Evolutionary conservation across 1,140 invertebrate species (phyloP), one percentile per base, ranked within the genome.

Genomic region (Eumeta japonica): DNA sequence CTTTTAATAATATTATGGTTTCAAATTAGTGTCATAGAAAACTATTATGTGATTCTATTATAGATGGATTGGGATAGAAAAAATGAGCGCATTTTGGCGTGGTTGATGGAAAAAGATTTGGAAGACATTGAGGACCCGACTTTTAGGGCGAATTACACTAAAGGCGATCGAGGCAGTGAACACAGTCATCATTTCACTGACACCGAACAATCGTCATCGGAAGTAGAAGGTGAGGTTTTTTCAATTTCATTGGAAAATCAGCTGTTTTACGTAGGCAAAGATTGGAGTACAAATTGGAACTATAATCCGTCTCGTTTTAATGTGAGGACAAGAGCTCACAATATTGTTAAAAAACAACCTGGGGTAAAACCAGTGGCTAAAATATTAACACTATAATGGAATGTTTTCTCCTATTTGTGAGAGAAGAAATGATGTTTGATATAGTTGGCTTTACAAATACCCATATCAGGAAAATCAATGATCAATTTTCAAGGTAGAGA

Each of bases 381-480:
- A 5, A 33, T 33, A 7, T 16, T 16, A 33, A 33, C 3, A 16
- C 11, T 3, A 13, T 16, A 5, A 7, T 54, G 12, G 45, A 61
- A 30, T 32, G 36, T 24, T 56, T 45, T 45, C 38, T 46, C 20
- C 37, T 44, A 9, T 57, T 57, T 40, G 32, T 52, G 40, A 31
- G 33, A 10, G 28, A 39, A 33, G 18, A 38, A 15, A 39, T 59
- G 35, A 31, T 55, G 10, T 27, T 42, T 24, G 46, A 37, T 38
- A 48, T 57, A 20, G 51, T 58, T 10, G 3, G n/a, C 4, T 49
- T 28, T 24, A 61, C 55, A n/a, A 57, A 57, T 43, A 38, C 46
- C 13, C 30, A 56, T 5, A 48, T 58, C 13, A 37, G 31, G 15
- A 31, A 34, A 13, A 37, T 51, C 10, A 27, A 45, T 29, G 12